These are phyloP conservation scores for Glyptemys insculpta DNA, from an alignment of 2,797 vertebrate species.

Conservation along the genomic window DNA sequence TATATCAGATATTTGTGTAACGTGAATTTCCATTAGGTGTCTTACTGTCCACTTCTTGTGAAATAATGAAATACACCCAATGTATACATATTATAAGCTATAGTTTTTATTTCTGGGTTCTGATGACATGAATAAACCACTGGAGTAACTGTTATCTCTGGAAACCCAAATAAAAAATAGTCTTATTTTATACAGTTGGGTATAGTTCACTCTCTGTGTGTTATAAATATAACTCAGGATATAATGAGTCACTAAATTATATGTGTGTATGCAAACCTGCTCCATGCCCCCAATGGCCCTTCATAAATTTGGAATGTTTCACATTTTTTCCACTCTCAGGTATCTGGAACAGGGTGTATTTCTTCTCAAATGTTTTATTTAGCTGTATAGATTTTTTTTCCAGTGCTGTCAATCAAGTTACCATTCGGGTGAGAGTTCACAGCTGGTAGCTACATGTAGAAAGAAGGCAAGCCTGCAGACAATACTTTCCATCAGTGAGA, in stretches of 20 bases:
- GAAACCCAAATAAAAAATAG: conserved; percentile 24
- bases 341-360: not conserved
- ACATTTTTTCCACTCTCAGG: conserved; percentile 17
- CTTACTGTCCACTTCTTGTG: not conserved
- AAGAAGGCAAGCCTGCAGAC: conserved; percentile 39
- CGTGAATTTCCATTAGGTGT: conserved; percentile 49
- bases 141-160: conserved; percentile 34
- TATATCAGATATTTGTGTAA: conserved; percentile 16
- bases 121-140: conserved; percentile 25
- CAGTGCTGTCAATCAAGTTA: conserved; percentile 10
- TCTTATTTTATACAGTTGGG: conserved; percentile 24
- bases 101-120: conserved; percentile 31
- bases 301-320: conserved; percentile 55
- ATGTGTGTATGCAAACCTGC: conserved; percentile 17
- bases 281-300: not conserved
- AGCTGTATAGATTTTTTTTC: not conserved
- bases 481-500: conserved; percentile 21
- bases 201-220: not conserved
- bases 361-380: conserved; percentile 41
- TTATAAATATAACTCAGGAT: conserved; percentile 49
- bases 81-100: not conserved
- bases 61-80: conserved; percentile 47
- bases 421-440: not conserved
- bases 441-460: not conserved
- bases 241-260: conserved; percentile 60